Evolutionary conservation across 2,113 vertebrate species (phyloP), one percentile per base, ranked within the genome.

Genomic region (Cinclus cinclus): DNA sequence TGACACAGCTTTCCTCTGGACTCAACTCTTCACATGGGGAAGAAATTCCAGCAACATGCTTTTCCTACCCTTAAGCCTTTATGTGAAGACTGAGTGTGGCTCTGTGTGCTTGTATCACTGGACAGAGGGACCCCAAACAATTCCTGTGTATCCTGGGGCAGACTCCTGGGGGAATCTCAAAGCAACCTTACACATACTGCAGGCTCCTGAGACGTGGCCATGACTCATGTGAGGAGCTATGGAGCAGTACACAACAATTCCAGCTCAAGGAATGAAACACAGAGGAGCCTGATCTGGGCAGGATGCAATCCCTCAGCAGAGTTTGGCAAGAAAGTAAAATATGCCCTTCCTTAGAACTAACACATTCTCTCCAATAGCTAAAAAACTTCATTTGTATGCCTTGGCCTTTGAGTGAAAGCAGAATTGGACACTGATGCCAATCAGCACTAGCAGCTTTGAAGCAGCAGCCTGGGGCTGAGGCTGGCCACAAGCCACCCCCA

Each of bases 381-480:
- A 37, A 46, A 42, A 75, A 27, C 81, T 46, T 64, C 37, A 28
- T n/a, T 25, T 44, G 59, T 20, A 46, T 13, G 47, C 70, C 63
- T 73, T 53, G 87, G 31, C 37, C 75, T 83, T 4, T 14, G 70
- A 64, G 62, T 16, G 19, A 20, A 87, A 76, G 70, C 93, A 85
- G 6, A 59, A 33, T 2, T 76, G 46, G 56, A 50, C 11, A 10
- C 0, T 7, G 44, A 92, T 58, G 79, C 30, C 84, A 87, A 39
- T 7, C 82, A 91, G 0, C 73, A 89, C 0, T 74, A 95, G 69
- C 86, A 83, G 69, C 39, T 63, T 35, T 17, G 42, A 58, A 95
- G 88, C 93, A 95, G 77, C 76, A 94, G 87, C 78, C 59, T 64
- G 62, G 42, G 20, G 31, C 7, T 4, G 22, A 52, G 83, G 37